Conservation (phyloP, 2,113 vertebrate species). For the Nannospalax galili region DNA sequence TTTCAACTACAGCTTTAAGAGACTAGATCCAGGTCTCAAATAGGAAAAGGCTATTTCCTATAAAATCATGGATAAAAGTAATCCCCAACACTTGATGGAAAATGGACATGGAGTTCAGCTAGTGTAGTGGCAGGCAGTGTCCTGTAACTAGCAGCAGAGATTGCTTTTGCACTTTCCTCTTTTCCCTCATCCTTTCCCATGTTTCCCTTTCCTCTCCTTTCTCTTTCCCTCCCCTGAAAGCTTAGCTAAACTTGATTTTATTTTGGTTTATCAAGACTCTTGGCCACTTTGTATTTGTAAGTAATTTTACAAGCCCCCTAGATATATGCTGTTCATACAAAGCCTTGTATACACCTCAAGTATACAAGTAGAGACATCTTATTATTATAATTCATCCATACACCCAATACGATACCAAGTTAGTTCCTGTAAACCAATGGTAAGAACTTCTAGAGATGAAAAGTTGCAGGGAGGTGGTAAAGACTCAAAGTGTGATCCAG, state of each 20-base stretch:
- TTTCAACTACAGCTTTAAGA: not conserved
- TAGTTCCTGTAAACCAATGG: not conserved
- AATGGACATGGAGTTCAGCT: not conserved
- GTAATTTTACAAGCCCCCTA: not conserved
- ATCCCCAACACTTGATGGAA: not conserved
- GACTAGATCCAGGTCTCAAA: not conserved
- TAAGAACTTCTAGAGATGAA: not conserved
- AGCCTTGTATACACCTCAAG: not conserved
- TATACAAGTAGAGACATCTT: not conserved
- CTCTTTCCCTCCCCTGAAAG: not conserved
- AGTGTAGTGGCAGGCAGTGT: not conserved
- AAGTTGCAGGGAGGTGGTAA: not conserved
- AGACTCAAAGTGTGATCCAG: not conserved
- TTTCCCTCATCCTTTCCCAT: not conserved
- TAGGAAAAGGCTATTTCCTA: not conserved
- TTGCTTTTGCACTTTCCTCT: not conserved
- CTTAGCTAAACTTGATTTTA: not conserved
- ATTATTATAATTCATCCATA: not conserved
- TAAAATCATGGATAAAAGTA: not conserved
- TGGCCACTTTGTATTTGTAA: not conserved
- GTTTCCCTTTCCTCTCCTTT: not conserved
- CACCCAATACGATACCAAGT: not conserved
- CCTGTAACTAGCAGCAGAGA: not conserved
- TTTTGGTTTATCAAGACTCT: slow-evolving; percentile 26
- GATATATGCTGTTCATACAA: not conserved